These are phyloP conservation scores for Syngnathus typhle DNA, from an alignment of 2,113 vertebrate species.

Conservation along the genomic window DNA sequence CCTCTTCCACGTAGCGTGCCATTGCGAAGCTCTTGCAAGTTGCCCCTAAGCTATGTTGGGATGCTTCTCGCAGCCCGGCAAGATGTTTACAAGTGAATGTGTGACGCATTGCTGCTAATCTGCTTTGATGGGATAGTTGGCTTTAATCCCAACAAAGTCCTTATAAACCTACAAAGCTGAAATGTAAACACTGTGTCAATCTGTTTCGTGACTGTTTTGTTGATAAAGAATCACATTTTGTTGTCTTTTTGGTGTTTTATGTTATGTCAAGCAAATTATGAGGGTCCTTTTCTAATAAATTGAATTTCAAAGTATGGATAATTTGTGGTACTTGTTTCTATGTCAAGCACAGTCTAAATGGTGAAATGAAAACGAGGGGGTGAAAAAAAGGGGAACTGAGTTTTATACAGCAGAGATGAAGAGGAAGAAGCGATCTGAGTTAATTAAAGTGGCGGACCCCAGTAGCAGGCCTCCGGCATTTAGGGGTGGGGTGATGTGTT, in stretches of 20 bases:
- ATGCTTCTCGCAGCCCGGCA: conserved; percentile 5
- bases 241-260: conserved; percentile 28
- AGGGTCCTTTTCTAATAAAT: conserved; percentile 52
- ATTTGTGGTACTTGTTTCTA: background rate
- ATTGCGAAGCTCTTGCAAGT: conserved; percentile 35
- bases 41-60: conserved; percentile 38
- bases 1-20: conserved; percentile 6
- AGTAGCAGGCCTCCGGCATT: too few species aligned
- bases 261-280: conserved; percentile 34
- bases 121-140: conserved; percentile 21
- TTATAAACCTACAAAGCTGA: conserved; percentile 19
- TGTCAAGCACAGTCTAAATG: background rate
- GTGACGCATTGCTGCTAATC: conserved; percentile 46
- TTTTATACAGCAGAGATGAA: conserved; percentile 2
- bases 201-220: conserved; percentile 16
- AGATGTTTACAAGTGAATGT: conserved; percentile 59
- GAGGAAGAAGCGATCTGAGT: conserved; percentile 3
- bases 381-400: conserved; percentile 51
- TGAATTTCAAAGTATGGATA: conserved; percentile 8
- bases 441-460: background rate
- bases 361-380: conserved; percentile 56
- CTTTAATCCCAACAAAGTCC: conserved; percentile 10
- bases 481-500: too few species aligned
- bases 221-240: conserved; percentile 10
- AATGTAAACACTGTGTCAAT: conserved; percentile 29